These are phyloP conservation scores for Bugula neritina DNA, from an alignment of 2,888 invertebrate species.

Conservation along the genomic window DNA sequence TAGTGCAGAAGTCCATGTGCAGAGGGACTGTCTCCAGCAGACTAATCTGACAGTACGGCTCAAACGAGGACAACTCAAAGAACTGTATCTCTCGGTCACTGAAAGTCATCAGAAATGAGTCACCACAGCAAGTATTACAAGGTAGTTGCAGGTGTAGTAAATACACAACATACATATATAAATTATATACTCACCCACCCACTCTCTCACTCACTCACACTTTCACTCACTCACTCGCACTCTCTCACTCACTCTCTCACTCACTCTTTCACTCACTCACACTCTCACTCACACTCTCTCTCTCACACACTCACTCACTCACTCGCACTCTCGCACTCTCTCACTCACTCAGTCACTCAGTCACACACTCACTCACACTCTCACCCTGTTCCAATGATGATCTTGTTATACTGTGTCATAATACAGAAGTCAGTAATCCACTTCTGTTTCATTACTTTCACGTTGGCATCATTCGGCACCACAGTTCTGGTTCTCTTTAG, in stretches of 20 bases:
- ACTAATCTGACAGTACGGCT: constrained; percentile 53
- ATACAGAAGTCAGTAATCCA: constrained; percentile 54
- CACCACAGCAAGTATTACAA: no score
- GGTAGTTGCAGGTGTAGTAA: no score
- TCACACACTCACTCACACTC: constrained; percentile 27
- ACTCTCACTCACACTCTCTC: not conserved
- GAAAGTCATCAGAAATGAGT: no score
- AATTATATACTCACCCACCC: not conserved
- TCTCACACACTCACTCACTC: not conserved
- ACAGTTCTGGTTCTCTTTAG: constrained; percentile 38
- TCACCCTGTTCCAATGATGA: constrained; percentile 50
- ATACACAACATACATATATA: not conserved
- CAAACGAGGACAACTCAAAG: constrained; percentile 54
- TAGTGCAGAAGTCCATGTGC: constrained; percentile 50
- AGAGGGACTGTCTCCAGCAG: constrained; percentile 52
- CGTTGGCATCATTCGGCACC: not conserved
- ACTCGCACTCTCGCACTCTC: not conserved
- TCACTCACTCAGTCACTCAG: not conserved
- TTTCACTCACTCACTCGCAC: not conserved
- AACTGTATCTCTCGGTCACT: constrained; percentile 54
- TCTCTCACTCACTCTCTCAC: not conserved
- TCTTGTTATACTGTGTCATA: constrained; percentile 52
- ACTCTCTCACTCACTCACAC: not conserved
- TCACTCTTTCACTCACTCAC: not conserved
- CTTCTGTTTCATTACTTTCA: constrained; percentile 37